Evolutionary conservation across 2,888 invertebrate species (phyloP), one percentile per base, ranked within the genome.

Genomic region (Cryptocephalus moraei): DNA sequence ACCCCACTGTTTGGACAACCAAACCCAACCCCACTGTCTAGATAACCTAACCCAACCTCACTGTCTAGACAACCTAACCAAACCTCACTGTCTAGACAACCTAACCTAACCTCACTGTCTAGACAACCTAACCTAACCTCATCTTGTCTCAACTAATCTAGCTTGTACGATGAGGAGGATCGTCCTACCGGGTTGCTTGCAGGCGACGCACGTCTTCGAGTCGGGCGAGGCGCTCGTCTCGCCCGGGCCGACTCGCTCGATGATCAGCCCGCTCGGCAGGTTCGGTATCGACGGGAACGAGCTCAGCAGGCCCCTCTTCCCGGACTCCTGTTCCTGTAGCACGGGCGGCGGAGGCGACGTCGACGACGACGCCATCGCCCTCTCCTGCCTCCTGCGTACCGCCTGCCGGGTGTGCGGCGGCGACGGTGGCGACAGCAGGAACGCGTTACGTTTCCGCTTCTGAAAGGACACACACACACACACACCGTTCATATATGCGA

Each of bases 331-430:
- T 2, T 41, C 11, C 9, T 4, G 41, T 32, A 9, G 46, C 40
- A 11, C 42, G 41, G 10, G 46, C 47, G 1, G 45, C 14, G 65
- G 60, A 8, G 63, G 62, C 9, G 59, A 58, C 8, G 50, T 49
- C 11, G 65, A 60, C 8, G 50, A 49, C 11, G 65, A 60, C 9
- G 63, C 62, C 9, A 59, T 57, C 8, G 50, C 50, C 44, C 62
- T 51, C 48, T 67, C 68, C 22, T 63, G 65, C 43, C 61, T 61
- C 54, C 62, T 68, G 39, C 63, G 63, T 8, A 63, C 63, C 3
- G 72, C 72, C 59, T 72, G 75, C 33, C 74, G 70, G 8, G 75
- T 77, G 55, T 72, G 72, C 9, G 74, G 76, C 1, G 73, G 75
- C 31, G 73, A 74, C 45, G 72, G 65, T 39, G 66, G 65, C 1